Evolutionary conservation across 1,140 invertebrate species (phyloP), one percentile per base, ranked within the genome.

Genomic region (Zaprionus taronus): DNA sequence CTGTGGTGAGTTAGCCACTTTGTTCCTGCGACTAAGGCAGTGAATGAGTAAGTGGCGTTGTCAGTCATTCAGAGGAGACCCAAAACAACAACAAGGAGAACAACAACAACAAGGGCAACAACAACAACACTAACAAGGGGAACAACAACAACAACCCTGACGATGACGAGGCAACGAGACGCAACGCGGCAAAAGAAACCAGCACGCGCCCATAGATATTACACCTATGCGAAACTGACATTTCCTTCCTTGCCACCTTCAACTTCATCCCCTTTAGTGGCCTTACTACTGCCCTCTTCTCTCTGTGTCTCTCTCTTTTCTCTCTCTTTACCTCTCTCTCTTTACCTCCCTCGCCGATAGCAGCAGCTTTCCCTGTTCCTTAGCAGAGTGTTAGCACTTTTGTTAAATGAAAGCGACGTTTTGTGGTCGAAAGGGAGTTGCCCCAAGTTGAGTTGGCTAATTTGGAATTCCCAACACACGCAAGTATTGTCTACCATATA

Each of bases 371-470:
- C 28, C 4, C 56, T 31, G 4, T 15, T 14, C 0, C 17, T 38
- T 5, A 0, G 41, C 7, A 61, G 38, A 47, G 71, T 71, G 44
- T 71, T 80, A 75, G 72, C 80, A 81, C 65, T 65, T 81, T 82
- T 81, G 71, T 75, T 81, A 75, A 79, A 81, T 83, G 63, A 74
- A 80, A 70, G 49, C 63, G 62, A 72, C 69, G 44, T 65, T 65
- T 57, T 57, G 58, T 57, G 61, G 57, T 26, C 28, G 60, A 0
- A 17, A 5, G 14, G 20, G 20, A 34, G 31, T 17, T 20, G 11
- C 34, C 24, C 11, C 4, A 15, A 28, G 22, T n/a, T 15, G 38
- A 79, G 36, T 36, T 56, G 53, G 68, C 24, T 73, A 72, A 80
- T 78, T 77, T 72, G 5, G 69, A 81, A 73, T 73, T 69, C 61